Evolutionary conservation across 2,797 vertebrate species (phyloP).

Genomic region (Platyrinchus mystaceus): DNA sequence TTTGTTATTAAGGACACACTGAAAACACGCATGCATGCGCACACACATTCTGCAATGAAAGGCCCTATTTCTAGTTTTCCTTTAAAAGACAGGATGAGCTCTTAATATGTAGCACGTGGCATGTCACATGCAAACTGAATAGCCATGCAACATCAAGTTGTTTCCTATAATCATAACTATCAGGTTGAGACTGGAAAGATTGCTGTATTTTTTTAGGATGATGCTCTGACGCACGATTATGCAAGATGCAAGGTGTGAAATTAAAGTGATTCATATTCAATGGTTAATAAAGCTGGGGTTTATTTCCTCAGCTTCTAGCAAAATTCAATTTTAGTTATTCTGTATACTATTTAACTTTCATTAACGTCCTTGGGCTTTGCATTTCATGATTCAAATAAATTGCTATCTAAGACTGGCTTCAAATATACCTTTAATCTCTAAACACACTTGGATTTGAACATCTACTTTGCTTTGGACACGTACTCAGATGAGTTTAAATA

Average conservation of each 20-base stretch:
- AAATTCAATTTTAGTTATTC: constrained; percentile 2
- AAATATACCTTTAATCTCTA: neutral
- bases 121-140: neutral
- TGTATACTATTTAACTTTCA: neutral
- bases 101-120: neutral
- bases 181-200: neutral
- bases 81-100: neutral
- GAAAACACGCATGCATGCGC: neutral
- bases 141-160: neutral
- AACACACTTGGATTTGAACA: neutral
- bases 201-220: neutral
- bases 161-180: neutral
- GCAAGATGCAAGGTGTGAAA: neutral
- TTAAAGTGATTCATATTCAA: neutral
- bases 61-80: neutral
- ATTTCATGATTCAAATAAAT: constrained; percentile 9
- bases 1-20: neutral
- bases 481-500: neutral
- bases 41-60: neutral
- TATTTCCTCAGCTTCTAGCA: neutral
- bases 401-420: neutral
- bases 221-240: neutral
- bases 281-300: neutral
- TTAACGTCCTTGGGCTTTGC: neutral
- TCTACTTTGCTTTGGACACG: neutral